Evolutionary conservation across 30 jellyfish, hydroid and myxozoan genomes (phyloP), one percentile per base, ranked within the genome.

Genomic region (Morbakka virulenta): DNA sequence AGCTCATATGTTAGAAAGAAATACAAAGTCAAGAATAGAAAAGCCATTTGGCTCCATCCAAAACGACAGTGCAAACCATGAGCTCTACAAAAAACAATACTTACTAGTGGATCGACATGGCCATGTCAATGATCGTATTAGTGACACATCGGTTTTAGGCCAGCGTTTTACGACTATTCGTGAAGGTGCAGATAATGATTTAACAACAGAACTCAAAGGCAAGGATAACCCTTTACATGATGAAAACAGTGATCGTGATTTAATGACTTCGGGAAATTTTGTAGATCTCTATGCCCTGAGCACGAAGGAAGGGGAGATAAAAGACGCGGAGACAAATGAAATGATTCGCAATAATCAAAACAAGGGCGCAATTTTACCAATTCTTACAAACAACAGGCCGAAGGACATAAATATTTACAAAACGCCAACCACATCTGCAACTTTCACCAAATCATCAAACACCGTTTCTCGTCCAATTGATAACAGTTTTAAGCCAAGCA

Each of bases 281-380:
- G 57, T 28, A 2, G 86, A 70, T 2, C 64, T 17, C 32, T 27
- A 69, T 14, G 36, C 71, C 17, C 12, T 64, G 0, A 12, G 50
- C 4, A 35, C 47, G 72, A 69, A 69, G 41, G 86, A 67, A 4
- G 86, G 86, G 3, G 94, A 82, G 25, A 62, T 11, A 12, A 57
- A 71, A 2, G 94, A 82, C 23, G 12, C 48, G 6, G 94, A 82
- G 25, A 82, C 94, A 0, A 78, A 64, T 24, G 64, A 70, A 23
- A 82, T 82, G 94, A 82, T 82, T 11, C 69, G 48, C 21, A 50
- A 50, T 3, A 82, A 82, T 25, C 81, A 62, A 51, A 72, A 36
- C 69, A 82, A 82, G 24, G 94, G 87, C 4, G 86, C 80, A 22
- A 69, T 69, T 82, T 32, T 82, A 22, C 94, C 94, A 2, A 77